Base-by-base conservation (phyloP, 2,797 vertebrate genomes). In the Trachops cirrhosus region DNA sequence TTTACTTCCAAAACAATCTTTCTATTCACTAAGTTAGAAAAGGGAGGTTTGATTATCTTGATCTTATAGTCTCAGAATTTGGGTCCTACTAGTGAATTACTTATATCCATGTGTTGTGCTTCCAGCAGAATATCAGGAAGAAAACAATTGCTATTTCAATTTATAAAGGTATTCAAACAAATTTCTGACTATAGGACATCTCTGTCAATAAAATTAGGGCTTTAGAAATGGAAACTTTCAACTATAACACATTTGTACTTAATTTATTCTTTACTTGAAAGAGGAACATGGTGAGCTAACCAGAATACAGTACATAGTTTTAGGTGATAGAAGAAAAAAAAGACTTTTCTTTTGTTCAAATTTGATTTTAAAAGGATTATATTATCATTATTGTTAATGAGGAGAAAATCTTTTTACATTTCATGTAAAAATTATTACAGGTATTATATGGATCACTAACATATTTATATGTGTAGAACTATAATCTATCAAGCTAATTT, bases 131-230 rank as follows among this genome's bases (percentile, higher is more conserved):
- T 52, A 91, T 91, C 34, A 96, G 75, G 67, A 46, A 94, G 64
- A 94, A 94, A 92, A 57, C 90, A 96, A 95, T 94, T 84, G 92
- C 83, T 94, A 62, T 91, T 97, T 97, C 91, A 96, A 95, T 93
- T 96, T 94, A 96, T 95, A 96, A 90, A 82, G 86, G 15, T 92
- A 96, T 75, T 95, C 52, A 96, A 86, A 70, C 9, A 92, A 93
- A 93, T 97, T 95, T 95, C 41, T 83, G 67, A 93, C 26, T 86
- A 50, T 67, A 86, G 82, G 1, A 39, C 12, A 96, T 24, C 41
- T 86, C 41, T 92, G 24, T 92, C 44, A 88, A 94, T 83, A 94
- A 96, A 97, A 97, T 93, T 62, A 86, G 71, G 68, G 32, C 83
- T 93, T 89, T 88, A 79, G 26, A 97, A 93, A 44, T 91, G 29